Conservation (phyloP, 2,888 invertebrate genomes). For the Brachyopa scutellaris region DNA sequence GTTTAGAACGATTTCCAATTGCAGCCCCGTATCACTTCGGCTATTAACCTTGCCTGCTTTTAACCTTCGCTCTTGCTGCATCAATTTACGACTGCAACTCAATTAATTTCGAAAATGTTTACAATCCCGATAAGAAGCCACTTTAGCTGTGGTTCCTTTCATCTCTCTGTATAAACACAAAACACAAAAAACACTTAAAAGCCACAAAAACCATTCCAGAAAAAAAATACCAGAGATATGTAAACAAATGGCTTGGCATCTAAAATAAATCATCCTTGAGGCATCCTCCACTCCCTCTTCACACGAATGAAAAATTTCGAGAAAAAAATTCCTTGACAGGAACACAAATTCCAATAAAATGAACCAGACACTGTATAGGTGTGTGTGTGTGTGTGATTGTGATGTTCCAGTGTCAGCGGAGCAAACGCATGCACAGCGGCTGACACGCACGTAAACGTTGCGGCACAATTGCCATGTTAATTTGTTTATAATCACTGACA, state of each 20-base stretch:
- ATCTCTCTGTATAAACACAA: constrained; percentile 28
- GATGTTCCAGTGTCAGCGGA: constrained; percentile 27
- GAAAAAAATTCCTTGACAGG: constrained; percentile 18
- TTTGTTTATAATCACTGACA: constrained; percentile 72
- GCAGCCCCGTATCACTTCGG: too few species aligned
- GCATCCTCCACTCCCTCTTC: neutral
- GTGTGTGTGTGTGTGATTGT: constrained; percentile 2
- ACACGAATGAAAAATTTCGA: neutral
- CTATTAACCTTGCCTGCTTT: neutral
- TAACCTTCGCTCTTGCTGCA: too few species aligned
- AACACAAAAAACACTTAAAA: constrained; percentile 15
- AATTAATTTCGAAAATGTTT: constrained; percentile 4
- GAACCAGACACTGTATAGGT: neutral
- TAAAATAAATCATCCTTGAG: constrained; percentile 34
- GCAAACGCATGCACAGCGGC: constrained; percentile 39
- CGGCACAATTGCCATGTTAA: constrained; percentile 68
- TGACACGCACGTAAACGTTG: constrained; percentile 54
- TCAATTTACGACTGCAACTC: constrained; percentile 16
- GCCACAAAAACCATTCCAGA: neutral
- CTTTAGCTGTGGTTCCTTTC: constrained; percentile 23
- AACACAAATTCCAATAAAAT: neutral
- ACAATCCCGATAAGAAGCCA: constrained; percentile 5
- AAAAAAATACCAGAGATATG: neutral
- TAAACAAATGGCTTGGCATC: constrained; percentile 43
- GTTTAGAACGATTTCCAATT: neutral